Conservation (phyloP, 2,797 vertebrate species). For the Serranus cabrilla region DNA sequence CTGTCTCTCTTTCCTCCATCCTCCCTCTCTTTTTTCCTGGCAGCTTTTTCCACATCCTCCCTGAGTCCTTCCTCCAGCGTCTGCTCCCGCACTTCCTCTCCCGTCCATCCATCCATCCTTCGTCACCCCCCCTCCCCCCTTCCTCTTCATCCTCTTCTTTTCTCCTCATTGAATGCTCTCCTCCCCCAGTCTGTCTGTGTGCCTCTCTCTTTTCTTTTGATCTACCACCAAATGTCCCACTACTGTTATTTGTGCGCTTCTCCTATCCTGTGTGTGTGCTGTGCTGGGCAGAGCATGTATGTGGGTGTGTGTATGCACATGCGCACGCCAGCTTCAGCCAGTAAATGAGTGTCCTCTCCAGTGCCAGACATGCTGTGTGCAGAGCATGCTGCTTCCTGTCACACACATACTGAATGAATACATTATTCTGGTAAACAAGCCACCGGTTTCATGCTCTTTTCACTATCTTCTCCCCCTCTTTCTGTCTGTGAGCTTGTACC, state of each 20-base stretch:
- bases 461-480: constrained; percentile 7
- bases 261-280: constrained; percentile 14
- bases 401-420: constrained; percentile 57
- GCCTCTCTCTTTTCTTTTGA: constrained; percentile 37
- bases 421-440: constrained; percentile 52
- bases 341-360: constrained; percentile 51
- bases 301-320: constrained; percentile 27
- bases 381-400: constrained; percentile 54
- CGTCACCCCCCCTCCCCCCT: constrained; percentile 28
- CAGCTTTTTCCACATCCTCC: constrained; percentile 51
- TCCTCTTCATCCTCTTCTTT: constrained; percentile 8
- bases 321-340: constrained; percentile 23
- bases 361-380: constrained; percentile 61
- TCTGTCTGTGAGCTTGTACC: constrained; percentile 7
- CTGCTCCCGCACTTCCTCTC: constrained; percentile 49
- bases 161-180: constrained; percentile 28
- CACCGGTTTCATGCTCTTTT: constrained; percentile 11
- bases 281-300: constrained; percentile 22
- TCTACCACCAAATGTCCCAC: constrained; percentile 54
- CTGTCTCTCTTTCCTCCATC: constrained; percentile 49
- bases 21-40: constrained; percentile 52
- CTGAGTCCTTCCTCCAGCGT: constrained; percentile 36
- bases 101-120: constrained; percentile 47
- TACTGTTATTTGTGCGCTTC: constrained; percentile 45
- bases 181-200: constrained; percentile 40